Base-by-base conservation (phyloP, 1,140 invertebrate species). In the Vanessa tameamea region DNA sequence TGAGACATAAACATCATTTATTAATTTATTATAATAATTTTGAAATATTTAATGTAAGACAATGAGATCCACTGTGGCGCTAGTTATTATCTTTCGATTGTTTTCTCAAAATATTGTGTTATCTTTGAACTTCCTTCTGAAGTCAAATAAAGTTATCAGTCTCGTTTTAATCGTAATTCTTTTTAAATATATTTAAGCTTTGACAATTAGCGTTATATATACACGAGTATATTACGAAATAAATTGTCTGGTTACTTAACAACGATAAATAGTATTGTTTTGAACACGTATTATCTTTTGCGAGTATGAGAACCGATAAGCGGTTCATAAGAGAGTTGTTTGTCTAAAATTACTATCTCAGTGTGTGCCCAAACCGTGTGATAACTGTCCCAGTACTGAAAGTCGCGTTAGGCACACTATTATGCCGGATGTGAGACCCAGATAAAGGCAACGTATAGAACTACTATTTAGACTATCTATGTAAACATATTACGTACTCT, bases 351-450 rank as follows among this genome's bases (percentile, higher is more conserved):
- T 78, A 84, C 78, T 76, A 66, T 64, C 57, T 57, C 51, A 68
- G 57, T 67, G 69, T 71, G 55, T n/a, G 64, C 73, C 64, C 81
- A 82, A 87, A 82, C 80, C 20, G 53, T 67, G 26, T 53, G 65
- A 63, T 63, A 67, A 63, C 26, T 68, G 63, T 59, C 50, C 64
- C 47, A 73, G 48, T 26, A 63, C 47, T 63, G 31, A 64, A 63
- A 51, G 31, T 47, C 53, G 64, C 47, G 72, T 69, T 69, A 59
- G 48, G 53, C 50, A 47, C 43, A 16, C 53, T 61, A 61, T 73
- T 61, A 80, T 84, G 82, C 87, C 87, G 88, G 88, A 89, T 90
- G 87, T 87, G 83, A 83, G 78, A 76, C 74, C 78, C 78, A 83
- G 86, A 90, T 90, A 90, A 88, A 87, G 80, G 81, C 78, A 83